Evolutionary conservation across 2,797 vertebrate species (phyloP).

Genomic region (Trachops cirrhosus): DNA sequence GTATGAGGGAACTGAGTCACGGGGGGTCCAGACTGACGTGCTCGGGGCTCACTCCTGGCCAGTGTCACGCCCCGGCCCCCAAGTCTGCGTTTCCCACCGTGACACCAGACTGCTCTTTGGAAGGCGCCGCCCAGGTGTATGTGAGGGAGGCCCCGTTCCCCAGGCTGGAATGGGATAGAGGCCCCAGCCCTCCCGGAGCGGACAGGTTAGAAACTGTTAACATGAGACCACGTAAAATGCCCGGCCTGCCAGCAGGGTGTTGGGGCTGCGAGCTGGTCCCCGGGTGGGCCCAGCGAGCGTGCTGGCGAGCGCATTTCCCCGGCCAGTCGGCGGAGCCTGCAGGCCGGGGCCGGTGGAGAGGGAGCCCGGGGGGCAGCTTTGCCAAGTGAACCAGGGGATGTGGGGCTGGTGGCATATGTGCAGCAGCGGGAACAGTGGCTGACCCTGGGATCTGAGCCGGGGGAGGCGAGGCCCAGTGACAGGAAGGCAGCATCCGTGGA

Average conservation of each 20-base stretch:
- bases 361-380: background rate
- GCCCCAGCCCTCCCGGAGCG: too few relatives aligned
- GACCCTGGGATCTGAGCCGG: background rate
- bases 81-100: background rate
- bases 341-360: background rate
- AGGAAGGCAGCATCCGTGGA: background rate
- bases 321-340: background rate
- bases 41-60: background rate
- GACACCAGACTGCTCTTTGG: too few relatives aligned
- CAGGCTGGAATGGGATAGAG: background rate
- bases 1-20: background rate
- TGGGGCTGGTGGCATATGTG: too few relatives aligned
- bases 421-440: background rate
- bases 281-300: fast-evolving
- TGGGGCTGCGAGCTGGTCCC: background rate
- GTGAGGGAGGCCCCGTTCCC: background rate
- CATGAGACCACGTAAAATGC: too few relatives aligned
- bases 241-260: fast-evolving
- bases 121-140: fast-evolving
- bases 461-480: background rate
- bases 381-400: fast-evolving
- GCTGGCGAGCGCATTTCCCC: fast-evolving
- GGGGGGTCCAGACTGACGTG: background rate
- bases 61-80: fast-evolving
- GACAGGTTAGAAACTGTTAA: background rate